Evolutionary conservation across 2,113 vertebrate species (phyloP).

Genomic region (Rallus limicola): DNA sequence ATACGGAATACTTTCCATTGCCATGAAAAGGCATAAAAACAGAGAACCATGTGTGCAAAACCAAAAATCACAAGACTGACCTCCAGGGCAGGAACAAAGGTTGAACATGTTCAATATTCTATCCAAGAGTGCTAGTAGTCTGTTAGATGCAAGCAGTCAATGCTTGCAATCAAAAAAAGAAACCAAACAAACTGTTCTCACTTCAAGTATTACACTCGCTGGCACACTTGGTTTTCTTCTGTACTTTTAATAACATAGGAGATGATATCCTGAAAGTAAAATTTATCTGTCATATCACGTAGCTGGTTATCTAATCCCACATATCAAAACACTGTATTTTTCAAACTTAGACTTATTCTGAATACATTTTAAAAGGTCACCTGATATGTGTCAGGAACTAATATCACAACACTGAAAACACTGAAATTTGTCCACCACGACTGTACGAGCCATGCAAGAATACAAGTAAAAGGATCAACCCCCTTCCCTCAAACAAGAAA

Average conservation of each 20-base stretch:
- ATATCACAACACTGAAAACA: not conserved
- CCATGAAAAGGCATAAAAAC: not conserved
- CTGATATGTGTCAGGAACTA: not conserved
- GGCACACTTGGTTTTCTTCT: not conserved
- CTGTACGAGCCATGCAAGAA: not conserved
- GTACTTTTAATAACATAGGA: not conserved
- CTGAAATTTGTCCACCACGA: not conserved
- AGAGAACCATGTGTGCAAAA: not conserved
- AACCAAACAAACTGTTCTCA: not conserved
- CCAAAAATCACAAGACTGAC: not conserved
- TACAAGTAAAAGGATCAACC: not conserved
- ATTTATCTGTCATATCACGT: not conserved
- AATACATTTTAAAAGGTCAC: not conserved
- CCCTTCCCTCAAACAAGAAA: not conserved
- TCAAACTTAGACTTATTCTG: not conserved
- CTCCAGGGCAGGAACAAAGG: not conserved
- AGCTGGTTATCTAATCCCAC: not conserved
- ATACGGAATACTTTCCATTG: not conserved
- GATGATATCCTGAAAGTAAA: not conserved
- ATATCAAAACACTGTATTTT: not conserved
- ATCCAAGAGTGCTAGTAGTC: not conserved
- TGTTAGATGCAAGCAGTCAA: not conserved
- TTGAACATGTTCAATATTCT: fast-evolving
- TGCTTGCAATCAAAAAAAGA: not conserved
- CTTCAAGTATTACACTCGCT: not conserved